A percentile compares a stretch with the other conserved stretches of the same genome.
Conservation (phyloP, 2,113 vertebrate species). For the Pygathrix nemaeus region DNA sequence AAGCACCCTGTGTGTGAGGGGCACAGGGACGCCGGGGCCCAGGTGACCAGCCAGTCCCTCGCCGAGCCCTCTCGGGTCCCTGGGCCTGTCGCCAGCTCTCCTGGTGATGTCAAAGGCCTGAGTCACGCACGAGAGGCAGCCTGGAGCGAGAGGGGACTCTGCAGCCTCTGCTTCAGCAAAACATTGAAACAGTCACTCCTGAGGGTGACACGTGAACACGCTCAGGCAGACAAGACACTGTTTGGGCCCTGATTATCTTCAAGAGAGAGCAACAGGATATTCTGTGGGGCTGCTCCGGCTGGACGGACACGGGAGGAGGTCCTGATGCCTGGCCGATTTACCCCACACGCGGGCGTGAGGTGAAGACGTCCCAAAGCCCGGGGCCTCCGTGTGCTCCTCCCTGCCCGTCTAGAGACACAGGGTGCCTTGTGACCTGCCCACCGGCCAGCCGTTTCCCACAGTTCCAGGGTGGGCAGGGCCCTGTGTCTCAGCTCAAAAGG, state of each 20-base stretch:
- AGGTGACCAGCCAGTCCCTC: background rate
- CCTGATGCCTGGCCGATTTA: accelerated
- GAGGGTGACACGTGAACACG: accelerated
- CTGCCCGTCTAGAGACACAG: too few species aligned
- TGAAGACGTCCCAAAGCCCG: background rate
- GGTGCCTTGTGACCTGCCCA: too few species aligned
- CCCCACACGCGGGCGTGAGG: background rate
- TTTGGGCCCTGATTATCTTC: accelerated
- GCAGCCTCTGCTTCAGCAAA: background rate
- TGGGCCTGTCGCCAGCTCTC: background rate
- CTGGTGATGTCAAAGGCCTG: background rate
- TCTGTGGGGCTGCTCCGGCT: accelerated
- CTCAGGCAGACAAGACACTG: too few species aligned
- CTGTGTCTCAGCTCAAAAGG: background rate
- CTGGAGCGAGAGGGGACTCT: background rate
- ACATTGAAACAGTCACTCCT: background rate
- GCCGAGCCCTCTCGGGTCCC: too few species aligned
- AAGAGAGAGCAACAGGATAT: background rate
- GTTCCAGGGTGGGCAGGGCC: background rate
- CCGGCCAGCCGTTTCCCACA: background rate
- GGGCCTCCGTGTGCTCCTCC: background rate
- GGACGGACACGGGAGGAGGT: background rate
- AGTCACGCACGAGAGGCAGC: background rate
- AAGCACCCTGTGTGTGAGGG: background rate
- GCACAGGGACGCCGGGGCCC: too few species aligned